Percentiles rank a stretch among this genome's conserved stretches.
phyloP scores from a whole-genome alignment of 2,113 vertebrate genomes.

The Burhinus oedicnemus region DNA sequence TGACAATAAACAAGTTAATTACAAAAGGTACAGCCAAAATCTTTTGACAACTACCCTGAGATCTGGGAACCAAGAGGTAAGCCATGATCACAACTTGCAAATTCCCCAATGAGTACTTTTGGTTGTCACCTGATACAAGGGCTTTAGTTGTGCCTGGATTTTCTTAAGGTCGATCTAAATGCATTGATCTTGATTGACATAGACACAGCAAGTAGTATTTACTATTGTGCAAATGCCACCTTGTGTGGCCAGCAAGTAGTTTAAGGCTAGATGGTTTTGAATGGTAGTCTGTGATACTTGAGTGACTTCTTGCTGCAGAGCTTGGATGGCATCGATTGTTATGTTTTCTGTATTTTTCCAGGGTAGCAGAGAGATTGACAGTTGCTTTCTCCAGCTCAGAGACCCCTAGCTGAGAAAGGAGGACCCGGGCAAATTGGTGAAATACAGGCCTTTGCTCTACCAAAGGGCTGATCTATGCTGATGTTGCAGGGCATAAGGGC shows the following conservation, averaged over 20 bases:
- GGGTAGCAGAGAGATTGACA: background rate
- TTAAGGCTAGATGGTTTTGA: background rate
- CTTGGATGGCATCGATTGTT: background rate
- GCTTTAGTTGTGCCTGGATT: background rate
- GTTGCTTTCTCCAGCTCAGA: background rate
- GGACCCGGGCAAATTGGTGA: background rate
- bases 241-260: background rate
- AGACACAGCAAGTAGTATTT: background rate
- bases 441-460: background rate
- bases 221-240: background rate
- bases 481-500: background rate
- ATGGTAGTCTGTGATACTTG: background rate
- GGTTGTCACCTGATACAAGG: background rate
- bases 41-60: background rate
- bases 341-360: background rate
- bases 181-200: background rate
- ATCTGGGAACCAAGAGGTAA: background rate
- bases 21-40: background rate
- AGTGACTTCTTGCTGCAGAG: background rate
- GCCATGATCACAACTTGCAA: background rate
- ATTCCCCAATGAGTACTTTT: background rate
- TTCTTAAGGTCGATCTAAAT: background rate
- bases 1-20: background rate
- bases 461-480: background rate
- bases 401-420: background rate